Evolutionary conservation across 2,888 invertebrate species (phyloP), one percentile per base, ranked within the genome.

Genomic region (Steinernema scapterisci): DNA sequence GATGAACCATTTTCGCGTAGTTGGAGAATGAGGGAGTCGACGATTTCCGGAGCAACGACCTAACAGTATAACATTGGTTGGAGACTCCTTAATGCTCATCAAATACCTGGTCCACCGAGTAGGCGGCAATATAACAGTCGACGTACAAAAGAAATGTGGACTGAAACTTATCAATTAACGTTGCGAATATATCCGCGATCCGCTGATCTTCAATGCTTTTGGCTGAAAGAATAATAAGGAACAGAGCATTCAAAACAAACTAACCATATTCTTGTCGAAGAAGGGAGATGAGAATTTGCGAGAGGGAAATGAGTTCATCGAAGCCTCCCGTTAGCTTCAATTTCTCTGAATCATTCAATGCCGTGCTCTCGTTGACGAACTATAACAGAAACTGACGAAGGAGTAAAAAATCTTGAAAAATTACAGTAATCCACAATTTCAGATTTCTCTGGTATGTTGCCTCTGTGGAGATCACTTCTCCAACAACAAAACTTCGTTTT

Each of bases 391-490:
- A 27, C 5, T 16, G 3, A 11, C 7, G 23, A 25, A n/a, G n/a
- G n/a, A n/a, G n/a, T n/a, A n/a, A n/a, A n/a, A n/a, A n/a, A n/a
- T n/a, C n/a, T n/a, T n/a, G n/a, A n/a, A n/a, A 1, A 38, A 16
- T 25, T 63, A 63, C 63, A 1, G 63, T 63, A 31, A 63, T 25
- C 63, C 63, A 63, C 31, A 63, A n/a, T 31, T 63, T 63, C 38
- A 63, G 38, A n/a, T 63, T 63, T 13, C 63, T 21, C 63, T 63
- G 63, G n/a, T 63, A 63, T 13, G 63, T 63, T 1, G 19, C 27
- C 16, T 63, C 63, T 16, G 63, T 63, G 63, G 63, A 63, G n/a
- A 63, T 63, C 16, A 63, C 63, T 31, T 63, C 63, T 27, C 63
- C 63, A 31, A 63, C 63, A 27, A 63, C 63, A 25, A 25, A 25